phyloP scores from a whole-genome alignment of 2,797 vertebrate genomes.

The Serranus cabrilla region DNA sequence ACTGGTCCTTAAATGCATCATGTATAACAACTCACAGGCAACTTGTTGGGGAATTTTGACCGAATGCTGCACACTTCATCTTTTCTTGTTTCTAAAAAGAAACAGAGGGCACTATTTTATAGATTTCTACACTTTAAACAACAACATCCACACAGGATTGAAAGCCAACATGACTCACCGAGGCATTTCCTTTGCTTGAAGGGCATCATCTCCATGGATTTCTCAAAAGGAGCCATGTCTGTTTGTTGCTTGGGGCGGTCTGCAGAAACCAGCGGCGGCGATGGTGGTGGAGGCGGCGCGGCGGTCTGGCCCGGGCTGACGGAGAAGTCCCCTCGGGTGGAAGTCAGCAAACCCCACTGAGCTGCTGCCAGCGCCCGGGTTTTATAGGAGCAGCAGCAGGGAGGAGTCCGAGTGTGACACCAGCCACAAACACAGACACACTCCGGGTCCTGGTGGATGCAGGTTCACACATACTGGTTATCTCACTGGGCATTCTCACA shows the following conservation, averaged over 20 bases:
- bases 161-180: conserved; percentile 68
- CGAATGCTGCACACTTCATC: conserved; percentile 88
- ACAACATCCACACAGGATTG: not conserved
- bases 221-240: conserved; percentile 87
- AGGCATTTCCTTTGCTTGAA: conserved; percentile 90
- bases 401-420: conserved; percentile 69
- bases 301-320: conserved; percentile 71
- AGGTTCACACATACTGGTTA: conserved; percentile 76
- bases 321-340: conserved; percentile 73
- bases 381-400: conserved; percentile 77
- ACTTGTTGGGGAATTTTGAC: conserved; percentile 88
- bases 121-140: not conserved
- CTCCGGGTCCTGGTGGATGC: conserved; percentile 35
- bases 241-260: conserved; percentile 56
- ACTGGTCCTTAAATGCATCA: not conserved
- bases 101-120: not conserved
- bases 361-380: not conserved
- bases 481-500: conserved; percentile 67
- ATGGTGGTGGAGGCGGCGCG: conserved; percentile 40
- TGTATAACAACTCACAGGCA: conserved; percentile 81
- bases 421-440: conserved; percentile 54
- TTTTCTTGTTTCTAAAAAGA: conserved; percentile 85
- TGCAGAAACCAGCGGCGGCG: conserved; percentile 21
- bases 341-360: conserved; percentile 75
- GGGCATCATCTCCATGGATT: conserved; percentile 86